Evolutionary conservation across 2,797 vertebrate species (phyloP), one percentile per base, ranked within the genome.

Genomic region (Spinus olivaceus): DNA sequence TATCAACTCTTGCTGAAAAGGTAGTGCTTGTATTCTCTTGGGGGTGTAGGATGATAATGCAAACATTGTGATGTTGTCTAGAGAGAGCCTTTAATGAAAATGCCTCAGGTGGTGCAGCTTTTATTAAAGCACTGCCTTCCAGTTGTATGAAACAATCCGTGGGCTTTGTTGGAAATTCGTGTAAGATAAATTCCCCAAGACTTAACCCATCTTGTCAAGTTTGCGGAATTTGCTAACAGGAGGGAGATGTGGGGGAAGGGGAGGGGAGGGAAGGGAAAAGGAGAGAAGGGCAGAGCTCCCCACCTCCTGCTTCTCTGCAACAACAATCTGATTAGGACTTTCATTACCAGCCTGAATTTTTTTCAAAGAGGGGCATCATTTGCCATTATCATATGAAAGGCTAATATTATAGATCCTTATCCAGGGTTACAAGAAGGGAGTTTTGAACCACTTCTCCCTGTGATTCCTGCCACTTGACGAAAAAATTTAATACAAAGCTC

Each of bases 401-500:
- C 90, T 97, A 97, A 98, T 98, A 97, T 97, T 98, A 97, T 96
- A 98, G 98, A 98, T 98, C 94, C 95, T 97, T 98, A 98, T 98
- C 98, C 91, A 88, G 96, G 96, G 95, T 98, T 98, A 95, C 92
- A 94, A 96, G 96, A 97, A 97, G 94, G 95, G 96, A 97, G 96
- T 97, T 97, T 93, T 89, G 77, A 96, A 94, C 98, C 98, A 98
- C 98, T 98, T 99, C 98, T 98, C 98, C 97, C 98, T 98, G 94
- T 98, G 98, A 98, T 98, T 98, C 97, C 98, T 98, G 98, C 98
- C 98, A 98, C 98, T 99, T 98, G 98, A 99, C 97, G 97, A 98
- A 98, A 98, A 98, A 98, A 98, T 98, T 98, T 99, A 99, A 98
- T 99, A 98, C 98, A 98, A 98, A 98, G 98, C 98, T 97, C 98